Conservation (phyloP, 2,113 vertebrate genomes). For the Strix uralensis region DNA sequence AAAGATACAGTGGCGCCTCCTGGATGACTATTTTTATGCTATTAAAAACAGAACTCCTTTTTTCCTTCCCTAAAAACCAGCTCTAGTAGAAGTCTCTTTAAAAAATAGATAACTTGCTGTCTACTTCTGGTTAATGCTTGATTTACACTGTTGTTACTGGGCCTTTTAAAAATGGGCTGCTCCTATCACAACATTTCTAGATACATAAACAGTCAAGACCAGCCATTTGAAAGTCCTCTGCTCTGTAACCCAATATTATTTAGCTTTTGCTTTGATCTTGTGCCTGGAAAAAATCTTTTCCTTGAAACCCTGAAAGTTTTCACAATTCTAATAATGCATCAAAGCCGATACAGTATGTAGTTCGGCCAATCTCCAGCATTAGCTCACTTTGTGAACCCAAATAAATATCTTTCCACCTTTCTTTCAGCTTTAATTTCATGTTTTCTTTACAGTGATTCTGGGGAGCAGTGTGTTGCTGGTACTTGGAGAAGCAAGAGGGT, state of each 20-base stretch:
- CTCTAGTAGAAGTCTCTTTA: background rate
- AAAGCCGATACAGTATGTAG: slow-evolving; percentile 25
- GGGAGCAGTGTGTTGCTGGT: background rate
- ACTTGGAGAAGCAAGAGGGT: background rate
- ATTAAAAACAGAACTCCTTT: slow-evolving; percentile 47
- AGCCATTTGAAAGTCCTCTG: slow-evolving; percentile 48
- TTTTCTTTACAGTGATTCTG: slow-evolving; percentile 26
- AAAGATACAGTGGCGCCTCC: slow-evolving; percentile 54
- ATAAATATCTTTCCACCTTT: background rate
- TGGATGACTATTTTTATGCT: slow-evolving; percentile 36
- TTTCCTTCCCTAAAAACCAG: slow-evolving; percentile 8
- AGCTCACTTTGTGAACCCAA: background rate
- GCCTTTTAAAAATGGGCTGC: slow-evolving; percentile 35
- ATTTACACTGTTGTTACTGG: slow-evolving; percentile 45
- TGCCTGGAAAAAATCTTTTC: slow-evolving; percentile 59
- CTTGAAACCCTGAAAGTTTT: slow-evolving; percentile 60
- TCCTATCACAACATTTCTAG: slow-evolving; percentile 63
- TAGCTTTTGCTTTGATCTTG: slow-evolving; percentile 67
- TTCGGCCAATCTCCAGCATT: background rate
- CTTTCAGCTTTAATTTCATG: background rate
- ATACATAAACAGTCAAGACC: slow-evolving; percentile 51
- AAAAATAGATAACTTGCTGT: slow-evolving; percentile 50
- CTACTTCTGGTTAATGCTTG: slow-evolving; percentile 57
- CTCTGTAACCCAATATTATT: slow-evolving; percentile 54
- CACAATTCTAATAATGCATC: slow-evolving; percentile 42